Evolutionary conservation across 2,797 vertebrate species (phyloP).

Genomic region (Tarsius wallacei): DNA sequence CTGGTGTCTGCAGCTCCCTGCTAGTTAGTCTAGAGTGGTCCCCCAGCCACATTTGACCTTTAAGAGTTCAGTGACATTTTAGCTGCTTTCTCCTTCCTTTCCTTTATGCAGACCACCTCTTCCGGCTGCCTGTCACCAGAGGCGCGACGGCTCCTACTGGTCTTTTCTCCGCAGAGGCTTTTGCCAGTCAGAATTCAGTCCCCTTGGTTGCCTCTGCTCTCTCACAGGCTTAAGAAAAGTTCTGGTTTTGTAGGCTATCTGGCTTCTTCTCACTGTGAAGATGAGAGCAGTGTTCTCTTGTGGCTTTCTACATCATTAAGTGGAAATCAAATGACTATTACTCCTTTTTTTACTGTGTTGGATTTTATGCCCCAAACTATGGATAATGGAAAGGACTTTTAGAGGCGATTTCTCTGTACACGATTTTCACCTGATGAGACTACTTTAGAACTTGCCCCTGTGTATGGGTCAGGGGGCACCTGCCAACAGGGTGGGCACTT

Average conservation of each 20-base stretch:
- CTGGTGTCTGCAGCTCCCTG: not conserved
- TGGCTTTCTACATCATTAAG: not conserved
- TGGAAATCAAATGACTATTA: not conserved
- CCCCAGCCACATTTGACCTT: not conserved
- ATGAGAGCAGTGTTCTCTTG: not conserved
- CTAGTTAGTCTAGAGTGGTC: not conserved
- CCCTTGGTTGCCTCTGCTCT: not conserved
- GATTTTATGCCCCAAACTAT: not conserved
- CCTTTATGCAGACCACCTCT: not conserved
- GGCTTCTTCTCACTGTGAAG: not conserved
- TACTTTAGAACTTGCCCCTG: not conserved
- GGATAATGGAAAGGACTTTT: not conserved
- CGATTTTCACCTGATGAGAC: not conserved
- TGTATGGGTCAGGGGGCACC: not conserved
- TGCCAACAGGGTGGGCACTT: not conserved
- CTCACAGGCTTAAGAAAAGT: not conserved
- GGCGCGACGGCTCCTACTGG: not conserved
- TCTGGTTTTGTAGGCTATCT: not conserved
- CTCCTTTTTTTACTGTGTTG: not conserved
- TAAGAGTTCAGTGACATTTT: not conserved
- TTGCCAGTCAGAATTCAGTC: not conserved
- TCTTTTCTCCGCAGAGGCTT: not conserved
- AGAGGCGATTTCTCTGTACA: not conserved
- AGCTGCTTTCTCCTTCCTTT: not conserved
- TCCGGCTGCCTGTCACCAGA: not conserved